Conservation (phyloP, 2,888 invertebrate genomes). For the Zhuqinia jingwanae region DNA sequence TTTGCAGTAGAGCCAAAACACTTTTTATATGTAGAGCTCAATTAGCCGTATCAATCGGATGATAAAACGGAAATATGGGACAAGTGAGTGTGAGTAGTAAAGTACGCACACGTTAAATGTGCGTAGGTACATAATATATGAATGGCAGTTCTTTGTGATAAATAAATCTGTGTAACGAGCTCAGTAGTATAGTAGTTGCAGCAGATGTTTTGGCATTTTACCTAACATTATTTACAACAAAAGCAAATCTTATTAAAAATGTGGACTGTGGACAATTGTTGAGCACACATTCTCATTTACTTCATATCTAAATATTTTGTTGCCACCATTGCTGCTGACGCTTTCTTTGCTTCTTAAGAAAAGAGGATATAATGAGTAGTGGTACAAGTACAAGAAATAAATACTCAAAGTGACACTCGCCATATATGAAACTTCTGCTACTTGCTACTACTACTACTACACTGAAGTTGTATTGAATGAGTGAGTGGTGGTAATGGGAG, state of each 20-base stretch:
- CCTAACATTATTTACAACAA: neutral
- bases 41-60: constrained; percentile 72
- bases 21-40: constrained; percentile 59
- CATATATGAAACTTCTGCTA: constrained; percentile 16
- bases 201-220: constrained; percentile 57
- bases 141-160: constrained; percentile 19
- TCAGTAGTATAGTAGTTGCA: constrained; percentile 4
- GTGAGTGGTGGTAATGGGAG: neutral
- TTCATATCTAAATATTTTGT: constrained; percentile 64
- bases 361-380: no score
- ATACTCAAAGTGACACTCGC: constrained; percentile 52
- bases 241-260: constrained; percentile 41
- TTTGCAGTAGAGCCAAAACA: no score
- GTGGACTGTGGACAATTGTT: constrained; percentile 19
- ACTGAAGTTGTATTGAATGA: neutral
- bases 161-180: constrained; percentile 2
- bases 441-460: no score
- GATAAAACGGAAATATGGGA: constrained; percentile 63
- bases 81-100: constrained; percentile 16
- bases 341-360: constrained; percentile 6
- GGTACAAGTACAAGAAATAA: neutral
- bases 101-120: neutral
- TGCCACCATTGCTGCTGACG: constrained; percentile 30
- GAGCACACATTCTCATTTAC: constrained; percentile 38
- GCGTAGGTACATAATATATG: no score